Base-by-base conservation (phyloP, 2,888 invertebrate genomes). In the Glyphotaelius pellucidus region DNA sequence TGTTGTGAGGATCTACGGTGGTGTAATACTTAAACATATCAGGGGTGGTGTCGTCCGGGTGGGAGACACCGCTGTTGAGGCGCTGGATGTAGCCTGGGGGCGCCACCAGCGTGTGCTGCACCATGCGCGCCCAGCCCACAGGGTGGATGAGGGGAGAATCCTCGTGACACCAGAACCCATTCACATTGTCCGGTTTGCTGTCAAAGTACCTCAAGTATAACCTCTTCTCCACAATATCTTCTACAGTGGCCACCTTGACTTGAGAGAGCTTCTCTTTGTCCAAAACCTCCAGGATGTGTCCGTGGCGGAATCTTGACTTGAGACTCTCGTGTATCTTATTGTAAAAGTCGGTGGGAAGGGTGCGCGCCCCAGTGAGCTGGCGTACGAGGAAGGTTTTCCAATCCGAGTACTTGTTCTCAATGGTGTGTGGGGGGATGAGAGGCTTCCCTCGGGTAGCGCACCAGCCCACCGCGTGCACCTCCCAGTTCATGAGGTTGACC, bases 401-500 rank as follows among this genome's bases (percentile, higher is more conserved):
- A 96, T 99, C 99, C 93, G 97, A 97, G 95, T 98, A 98, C 96
- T 99, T 99, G 94, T 98, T 97, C 95, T 98, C 98, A 94, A 99
- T 99, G 91, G 97, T 98, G 95, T 97, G 97, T 19, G 99, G 99
- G 31, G 99, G 99, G 95, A 99, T 99, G 14, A 99, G 96, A 2
- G 99, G 99, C 95, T 99, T 99, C 52, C 99, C 99, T 93, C 99
- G 97, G 0, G 98, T 98, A 5, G 99, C 99, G 95, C 99, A 99
- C 99, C 99, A 99, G 11, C 99, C 99, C 7, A 99, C 99, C 30
- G 99, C 98, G 95, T 99, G 99, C n/a, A 99, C 98, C 94, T 98
- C 98, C 32, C 98, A 98, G 92, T 98, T 98, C 95, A 99, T 99
- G 89, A 99, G 96, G 94, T 99, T 99, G 9, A 99, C 98, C 99